Evolutionary conservation across 2,888 invertebrate genomes (phyloP), one percentile per base, ranked within the genome.

Genomic region (Amphimallon solstitiale): DNA sequence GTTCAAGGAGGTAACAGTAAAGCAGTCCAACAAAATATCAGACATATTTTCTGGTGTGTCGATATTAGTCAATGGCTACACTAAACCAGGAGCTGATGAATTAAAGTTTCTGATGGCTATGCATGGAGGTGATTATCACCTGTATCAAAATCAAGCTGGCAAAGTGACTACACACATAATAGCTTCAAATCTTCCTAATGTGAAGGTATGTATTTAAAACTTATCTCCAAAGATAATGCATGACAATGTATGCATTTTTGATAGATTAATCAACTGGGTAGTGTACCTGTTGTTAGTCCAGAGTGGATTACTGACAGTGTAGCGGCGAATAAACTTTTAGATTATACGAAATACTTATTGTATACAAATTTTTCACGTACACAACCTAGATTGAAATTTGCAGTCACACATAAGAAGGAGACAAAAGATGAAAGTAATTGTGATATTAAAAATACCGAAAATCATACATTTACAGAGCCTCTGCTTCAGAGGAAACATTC

Each of bases 291-390:
- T 59, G 89, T 97, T 0, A 91, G 88, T 77, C 94, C 98, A 0
- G 89, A 92, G 69, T 98, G 98, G 98, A 93, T 98, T 64, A 88
- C 89, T 0, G 95, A 97, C 54, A 94, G 95, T 78, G 85, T 95
- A 67, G 81, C 85, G 40, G 86, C 88, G 12, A 87, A 88, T n/a
- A 86, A 85, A 67, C 79, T 94, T 10, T 76, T 94, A 43, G 91
- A 94, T 80, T 92, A 88, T 78, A 87, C 86, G 72, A 86, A 89
- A 5, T 95, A 92, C 81, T 83, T 94, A 67, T 83, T 95, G 1
- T 93, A 91, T 75, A 89, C 88, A 23, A 89, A 88, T 75, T 85
- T 85, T 72, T 87, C 87, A 21, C 85, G 84, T 75, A 84, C 84
- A 12, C 91, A 92, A 78, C 88, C 87, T 12, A 83, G 59, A 56